phyloP scores from a whole-genome alignment of 2,113 vertebrate genomes.

The Cynopterus brachyotis region DNA sequence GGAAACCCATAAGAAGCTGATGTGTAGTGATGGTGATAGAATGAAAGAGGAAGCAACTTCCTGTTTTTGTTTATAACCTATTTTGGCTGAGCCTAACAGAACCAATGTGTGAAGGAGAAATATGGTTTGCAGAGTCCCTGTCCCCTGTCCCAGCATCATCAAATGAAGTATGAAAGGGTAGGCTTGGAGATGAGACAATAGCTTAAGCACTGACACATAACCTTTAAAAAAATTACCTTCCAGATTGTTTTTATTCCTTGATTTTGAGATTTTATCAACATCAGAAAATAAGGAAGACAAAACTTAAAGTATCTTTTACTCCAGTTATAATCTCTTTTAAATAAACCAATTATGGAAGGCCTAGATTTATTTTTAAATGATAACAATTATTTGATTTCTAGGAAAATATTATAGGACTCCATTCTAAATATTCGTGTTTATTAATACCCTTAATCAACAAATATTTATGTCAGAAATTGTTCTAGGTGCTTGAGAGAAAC shows the following conservation, averaged over 20 bases:
- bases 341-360: neutral
- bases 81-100: neutral
- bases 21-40: neutral
- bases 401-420: neutral
- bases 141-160: no score
- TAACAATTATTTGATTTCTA: neutral
- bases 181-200: neutral
- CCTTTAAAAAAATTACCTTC: neutral
- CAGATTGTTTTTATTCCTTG: neutral
- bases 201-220: neutral
- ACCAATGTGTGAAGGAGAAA: neutral
- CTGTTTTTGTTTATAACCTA: neutral
- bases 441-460: neutral
- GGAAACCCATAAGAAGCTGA: neutral
- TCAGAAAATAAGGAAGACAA: neutral
- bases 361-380: neutral
- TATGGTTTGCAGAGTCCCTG: neutral
- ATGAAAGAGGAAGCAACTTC: neutral
- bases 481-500: neutral
- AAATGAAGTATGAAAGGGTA: neutral
- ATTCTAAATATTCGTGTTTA: neutral
- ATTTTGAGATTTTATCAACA: slow-evolving; percentile 42
- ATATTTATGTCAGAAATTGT: neutral
- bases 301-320: neutral
- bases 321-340: neutral